Evolutionary conservation across 1,140 invertebrate genomes (phyloP).

Genomic region (Apocrypta bakeri): DNA sequence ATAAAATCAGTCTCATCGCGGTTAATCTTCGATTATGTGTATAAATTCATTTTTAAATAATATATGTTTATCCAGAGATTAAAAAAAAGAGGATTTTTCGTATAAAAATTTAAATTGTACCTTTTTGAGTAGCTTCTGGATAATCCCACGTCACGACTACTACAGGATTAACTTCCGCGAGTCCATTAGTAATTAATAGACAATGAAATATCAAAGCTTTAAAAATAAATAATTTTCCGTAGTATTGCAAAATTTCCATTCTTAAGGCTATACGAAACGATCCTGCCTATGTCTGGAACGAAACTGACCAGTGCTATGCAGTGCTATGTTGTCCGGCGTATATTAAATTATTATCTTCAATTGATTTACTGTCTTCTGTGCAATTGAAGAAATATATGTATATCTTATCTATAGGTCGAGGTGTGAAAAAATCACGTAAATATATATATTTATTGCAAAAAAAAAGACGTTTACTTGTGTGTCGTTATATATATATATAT

Average conservation of each 20-base stretch:
- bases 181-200: not conserved
- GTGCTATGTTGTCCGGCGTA: not conserved
- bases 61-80: too few species aligned
- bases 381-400: too few species aligned
- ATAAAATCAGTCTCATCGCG: too few species aligned
- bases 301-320: constrained; percentile 10
- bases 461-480: too few species aligned
- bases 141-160: constrained; percentile 80
- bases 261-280: not conserved
- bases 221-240: not conserved
- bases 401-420: too few species aligned
- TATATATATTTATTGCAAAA: too few species aligned
- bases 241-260: constrained; percentile 12
- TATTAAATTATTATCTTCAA: constrained; percentile 29
- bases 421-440: too few species aligned
- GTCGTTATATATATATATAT: too few species aligned
- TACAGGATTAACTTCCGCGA: constrained; percentile 65
- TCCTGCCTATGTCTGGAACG: constrained; percentile 5
- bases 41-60: too few species aligned
- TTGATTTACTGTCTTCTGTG: constrained; percentile 14
- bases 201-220: not conserved
- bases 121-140: constrained; percentile 74
- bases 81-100: too few species aligned
- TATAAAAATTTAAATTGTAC: constrained; percentile 64
- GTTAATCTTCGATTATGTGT: too few species aligned